Evolutionary conservation across 2,797 vertebrate genomes (phyloP).

Genomic region (Melanotaenia nigrans): DNA sequence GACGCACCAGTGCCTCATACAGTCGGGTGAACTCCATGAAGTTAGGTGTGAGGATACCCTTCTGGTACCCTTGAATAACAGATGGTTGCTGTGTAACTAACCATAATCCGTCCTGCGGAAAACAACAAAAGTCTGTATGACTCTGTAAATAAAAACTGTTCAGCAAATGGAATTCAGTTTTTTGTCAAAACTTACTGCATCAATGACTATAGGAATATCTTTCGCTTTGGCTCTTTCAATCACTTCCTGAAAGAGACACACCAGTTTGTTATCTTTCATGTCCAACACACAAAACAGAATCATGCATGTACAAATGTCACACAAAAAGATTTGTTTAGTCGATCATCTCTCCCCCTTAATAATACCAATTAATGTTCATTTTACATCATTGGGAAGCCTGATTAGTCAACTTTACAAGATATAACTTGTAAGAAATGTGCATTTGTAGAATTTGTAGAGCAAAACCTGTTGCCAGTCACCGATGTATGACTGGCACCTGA

Average conservation of each 20-base stretch:
- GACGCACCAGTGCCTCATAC: slow-evolving; percentile 92
- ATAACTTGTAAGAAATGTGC: too few relatives aligned
- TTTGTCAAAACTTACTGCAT: slow-evolving; percentile 88
- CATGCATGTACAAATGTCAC: not conserved
- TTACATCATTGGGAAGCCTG: too few relatives aligned
- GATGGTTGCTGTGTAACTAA: slow-evolving; percentile 92
- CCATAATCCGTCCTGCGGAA: slow-evolving; percentile 94
- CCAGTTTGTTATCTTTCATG: not conserved
- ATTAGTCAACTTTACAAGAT: too few relatives aligned
- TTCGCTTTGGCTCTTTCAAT: slow-evolving; percentile 91
- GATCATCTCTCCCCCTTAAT: too few relatives aligned
- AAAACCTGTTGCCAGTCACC: too few relatives aligned
- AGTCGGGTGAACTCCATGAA: slow-evolving; percentile 94
- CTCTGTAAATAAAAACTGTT: slow-evolving; percentile 33
- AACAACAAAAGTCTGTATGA: slow-evolving; percentile 9
- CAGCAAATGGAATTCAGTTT: slow-evolving; percentile 11
- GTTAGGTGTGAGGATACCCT: slow-evolving; percentile 95
- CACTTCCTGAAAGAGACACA: slow-evolving; percentile 85
- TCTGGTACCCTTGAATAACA: slow-evolving; percentile 92
- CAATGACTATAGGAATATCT: slow-evolving; percentile 93
- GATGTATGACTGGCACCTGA: too few relatives aligned
- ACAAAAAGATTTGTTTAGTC: not conserved
- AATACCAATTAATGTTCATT: too few relatives aligned
- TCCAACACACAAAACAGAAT: not conserved
- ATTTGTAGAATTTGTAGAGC: too few relatives aligned